Percentiles rank a stretch among this genome's conserved stretches.
Conservation (phyloP, 2,888 invertebrate genomes). For the Brachyptera putata region DNA sequence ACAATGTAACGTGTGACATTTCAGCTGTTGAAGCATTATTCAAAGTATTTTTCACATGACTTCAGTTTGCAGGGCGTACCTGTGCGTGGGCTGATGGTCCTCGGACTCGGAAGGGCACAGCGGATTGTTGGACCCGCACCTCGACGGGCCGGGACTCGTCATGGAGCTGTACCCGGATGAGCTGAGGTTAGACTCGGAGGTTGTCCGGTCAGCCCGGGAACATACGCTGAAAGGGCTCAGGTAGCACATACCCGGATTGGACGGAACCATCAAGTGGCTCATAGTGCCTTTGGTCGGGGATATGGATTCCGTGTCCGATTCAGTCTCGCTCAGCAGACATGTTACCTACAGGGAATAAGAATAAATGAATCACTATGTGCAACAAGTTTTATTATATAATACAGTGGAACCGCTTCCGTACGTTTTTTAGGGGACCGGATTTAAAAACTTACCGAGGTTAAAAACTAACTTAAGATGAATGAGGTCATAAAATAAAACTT, state of each 20-base stretch:
- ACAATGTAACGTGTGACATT: too few species aligned
- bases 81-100: conserved; percentile 45
- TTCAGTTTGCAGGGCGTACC: too few species aligned
- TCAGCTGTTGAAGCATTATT: too few species aligned
- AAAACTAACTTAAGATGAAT: too few species aligned
- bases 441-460: too few species aligned
- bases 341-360: conserved; percentile 51
- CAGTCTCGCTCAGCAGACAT: conserved; percentile 68
- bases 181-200: conserved; percentile 77
- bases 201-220: conserved; percentile 65
- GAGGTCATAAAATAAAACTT: too few species aligned
- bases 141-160: conserved; percentile 77
- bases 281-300: conserved; percentile 55
- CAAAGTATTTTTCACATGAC: too few species aligned
- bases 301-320: conserved; percentile 66
- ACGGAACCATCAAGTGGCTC: conserved; percentile 45
- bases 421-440: too few species aligned
- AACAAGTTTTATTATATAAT: too few species aligned
- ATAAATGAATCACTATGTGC: too few species aligned
- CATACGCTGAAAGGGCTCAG: conserved; percentile 74
- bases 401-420: too few species aligned
- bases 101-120: conserved; percentile 72
- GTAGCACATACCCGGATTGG: conserved; percentile 59
- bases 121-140: conserved; percentile 78
- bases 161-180: conserved; percentile 82